Conservation (phyloP, 2,888 invertebrate genomes). For the Epistrophe grossulariae region DNA sequence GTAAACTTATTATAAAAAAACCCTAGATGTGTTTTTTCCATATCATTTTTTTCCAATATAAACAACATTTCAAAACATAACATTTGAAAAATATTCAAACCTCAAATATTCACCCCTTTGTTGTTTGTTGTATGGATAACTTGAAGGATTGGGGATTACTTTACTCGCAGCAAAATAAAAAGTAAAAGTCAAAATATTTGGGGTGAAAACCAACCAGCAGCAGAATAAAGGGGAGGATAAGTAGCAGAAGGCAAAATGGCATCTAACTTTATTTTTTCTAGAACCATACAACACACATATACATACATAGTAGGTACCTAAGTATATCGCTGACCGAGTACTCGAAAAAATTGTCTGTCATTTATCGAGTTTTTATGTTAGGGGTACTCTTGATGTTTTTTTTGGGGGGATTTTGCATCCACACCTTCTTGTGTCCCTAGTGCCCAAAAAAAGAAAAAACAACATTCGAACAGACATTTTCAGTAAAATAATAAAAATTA, state of each 20-base stretch:
- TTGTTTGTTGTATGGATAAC: neutral
- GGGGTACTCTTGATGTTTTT: constrained; percentile 27
- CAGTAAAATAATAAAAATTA: constrained; percentile 45
- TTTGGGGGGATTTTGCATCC: constrained; percentile 5
- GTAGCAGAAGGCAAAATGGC: constrained; percentile 19
- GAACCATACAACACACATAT: neutral
- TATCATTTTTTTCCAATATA: constrained; percentile 14
- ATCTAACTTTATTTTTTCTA: constrained; percentile 22
- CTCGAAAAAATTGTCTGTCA: constrained; percentile 41
- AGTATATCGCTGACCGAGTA: constrained; percentile 68
- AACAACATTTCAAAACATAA: constrained; percentile 34
- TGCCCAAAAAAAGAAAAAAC: neutral
- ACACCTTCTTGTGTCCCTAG: neutral
- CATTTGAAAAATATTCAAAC: constrained; percentile 24
- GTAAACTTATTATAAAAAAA: neutral
- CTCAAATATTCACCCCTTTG: constrained; percentile 4
- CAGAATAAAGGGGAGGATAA: constrained; percentile 12
- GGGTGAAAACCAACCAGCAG: constrained; percentile 15
- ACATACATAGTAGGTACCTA: neutral
- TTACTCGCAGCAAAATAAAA: constrained; percentile 26
- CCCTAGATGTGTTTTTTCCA: neutral
- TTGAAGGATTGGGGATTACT: constrained; percentile 50
- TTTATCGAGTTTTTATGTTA: constrained; percentile 30
- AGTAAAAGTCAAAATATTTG: constrained; percentile 59
- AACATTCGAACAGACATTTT: constrained; percentile 56